Evolutionary conservation across 2,797 vertebrate species (phyloP).

Genomic region (Strix occidentalis): DNA sequence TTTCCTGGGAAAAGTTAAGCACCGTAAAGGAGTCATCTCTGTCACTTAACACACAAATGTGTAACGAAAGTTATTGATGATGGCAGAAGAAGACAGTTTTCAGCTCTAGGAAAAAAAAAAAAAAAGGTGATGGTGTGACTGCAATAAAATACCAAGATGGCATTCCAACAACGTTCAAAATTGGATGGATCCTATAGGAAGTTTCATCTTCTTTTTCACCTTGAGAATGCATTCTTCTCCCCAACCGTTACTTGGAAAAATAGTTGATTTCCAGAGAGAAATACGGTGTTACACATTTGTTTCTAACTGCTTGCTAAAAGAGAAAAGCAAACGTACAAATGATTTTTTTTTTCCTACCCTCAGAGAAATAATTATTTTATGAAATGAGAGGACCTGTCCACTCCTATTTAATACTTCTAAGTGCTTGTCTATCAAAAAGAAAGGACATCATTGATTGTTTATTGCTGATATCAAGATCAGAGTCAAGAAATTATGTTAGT

Average conservation of each 20-base stretch:
- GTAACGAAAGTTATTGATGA: background rate
- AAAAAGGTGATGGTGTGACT: background rate
- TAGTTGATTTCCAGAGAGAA: slow-evolving; percentile 6
- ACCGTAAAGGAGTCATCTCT: background rate
- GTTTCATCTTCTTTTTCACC: background rate
- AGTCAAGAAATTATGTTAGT: slow-evolving; percentile 17
- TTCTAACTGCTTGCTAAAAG: slow-evolving; percentile 55
- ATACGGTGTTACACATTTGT: slow-evolving; percentile 33
- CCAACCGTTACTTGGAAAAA: background rate
- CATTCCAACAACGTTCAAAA: background rate
- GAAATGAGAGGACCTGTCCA: slow-evolving; percentile 67
- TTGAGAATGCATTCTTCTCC: slow-evolving; percentile 33
- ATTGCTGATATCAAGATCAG: slow-evolving; percentile 54
- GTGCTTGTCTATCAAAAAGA: slow-evolving; percentile 55
- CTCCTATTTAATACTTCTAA: slow-evolving; percentile 68
- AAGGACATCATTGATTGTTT: slow-evolving; percentile 51
- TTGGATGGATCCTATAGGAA: background rate
- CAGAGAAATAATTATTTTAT: slow-evolving; percentile 67
- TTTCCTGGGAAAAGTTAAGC: background rate
- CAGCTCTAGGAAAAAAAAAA: background rate
- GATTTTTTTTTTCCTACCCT: background rate
- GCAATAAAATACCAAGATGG: background rate
- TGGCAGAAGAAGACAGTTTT: background rate
- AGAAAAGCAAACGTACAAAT: background rate
- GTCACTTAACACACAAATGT: background rate